Evolutionary conservation across 2,113 vertebrate species (phyloP).

Genomic region (Chascanopsetta lugubris): DNA sequence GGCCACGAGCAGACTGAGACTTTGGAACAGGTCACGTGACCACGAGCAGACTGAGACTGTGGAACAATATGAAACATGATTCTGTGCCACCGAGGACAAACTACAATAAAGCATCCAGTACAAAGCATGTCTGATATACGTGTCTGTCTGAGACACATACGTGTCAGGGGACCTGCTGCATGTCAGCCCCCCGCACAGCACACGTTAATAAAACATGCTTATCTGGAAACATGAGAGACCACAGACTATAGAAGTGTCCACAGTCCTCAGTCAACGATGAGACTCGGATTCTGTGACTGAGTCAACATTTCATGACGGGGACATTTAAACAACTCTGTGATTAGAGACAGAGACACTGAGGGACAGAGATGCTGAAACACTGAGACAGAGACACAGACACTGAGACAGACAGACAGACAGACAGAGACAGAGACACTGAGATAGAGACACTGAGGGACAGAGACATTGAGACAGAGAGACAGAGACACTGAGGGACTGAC

Average conservation of each 20-base stretch:
- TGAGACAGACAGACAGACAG: too few species aligned
- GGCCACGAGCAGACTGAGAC: too few species aligned
- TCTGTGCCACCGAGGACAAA: neutral
- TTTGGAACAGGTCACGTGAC: too few species aligned
- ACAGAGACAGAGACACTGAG: too few species aligned
- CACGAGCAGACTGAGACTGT: neutral
- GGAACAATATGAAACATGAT: slow-evolving; percentile 14
- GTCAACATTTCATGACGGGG: slow-evolving; percentile 39
- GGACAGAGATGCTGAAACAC: too few species aligned
- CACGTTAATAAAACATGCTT: slow-evolving; percentile 42
- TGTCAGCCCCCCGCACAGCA: slow-evolving; percentile 20
- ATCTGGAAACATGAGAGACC: slow-evolving; percentile 22
- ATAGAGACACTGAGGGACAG: too few species aligned
- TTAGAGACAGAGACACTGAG: slow-evolving; percentile 32
- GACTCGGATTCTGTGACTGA: slow-evolving; percentile 21
- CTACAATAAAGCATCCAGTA: slow-evolving; percentile 17
- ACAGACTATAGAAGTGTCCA: slow-evolving; percentile 11
- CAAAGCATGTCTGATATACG: slow-evolving; percentile 32
- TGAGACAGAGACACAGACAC: too few species aligned
- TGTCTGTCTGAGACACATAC: slow-evolving; percentile 18
- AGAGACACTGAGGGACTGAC: too few species aligned
- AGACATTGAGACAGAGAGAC: too few species aligned
- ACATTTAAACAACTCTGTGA: slow-evolving; percentile 23
- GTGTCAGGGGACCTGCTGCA: slow-evolving; percentile 12
- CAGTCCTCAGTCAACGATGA: slow-evolving; percentile 35